Base-by-base conservation (phyloP, 2,113 vertebrate species). In the Otolemur garnettii region DNA sequence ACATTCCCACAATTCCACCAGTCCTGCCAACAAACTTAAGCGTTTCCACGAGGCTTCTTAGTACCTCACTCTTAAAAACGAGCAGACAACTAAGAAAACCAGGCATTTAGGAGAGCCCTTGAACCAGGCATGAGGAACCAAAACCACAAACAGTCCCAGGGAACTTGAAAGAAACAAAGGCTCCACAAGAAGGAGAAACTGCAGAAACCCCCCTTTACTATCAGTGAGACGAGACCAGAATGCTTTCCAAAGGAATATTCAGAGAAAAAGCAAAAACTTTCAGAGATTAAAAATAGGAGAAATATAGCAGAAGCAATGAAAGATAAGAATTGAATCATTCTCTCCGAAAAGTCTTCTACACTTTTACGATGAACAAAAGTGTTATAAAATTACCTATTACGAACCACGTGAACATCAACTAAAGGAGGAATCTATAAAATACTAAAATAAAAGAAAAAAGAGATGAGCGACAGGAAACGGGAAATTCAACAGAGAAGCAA, bases 261-360 rank as follows among this genome's bases (percentile, higher is more conserved):
- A 53, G 18, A 74, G 15, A 74, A 91, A 60, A 38, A 59, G 74
- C 86, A 84, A 64, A 3, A 83, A 55, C 33, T 38, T 53, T 50
- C 55, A 21, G 22, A 79, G 74, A 91, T 55, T 60, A 83, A 87
- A 90, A 96, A 81, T 4, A 66, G 24, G n/a, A 81, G 28, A 84
- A 62, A 69, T n/a, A 66, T 72, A 88, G 68, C 60, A 89, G 60
- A 90, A 77, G 22, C 13, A 59, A 28, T 64, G 21, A 59, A 66
- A 77, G 53, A 75, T 28, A 78, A 78, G 80, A 84, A 60, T 50
- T 74, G 13, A 87, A 24, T 14, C 26, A 68, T 60, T n/a, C 68
- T 42, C 55, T 85, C 3, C 6, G 72, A 35, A 50, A 50, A 50
- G 45, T 50, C 45, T 50, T 50, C 45, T 45, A 45, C 55, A 45